Percentiles rank a stretch among this genome's conserved stretches.
These are phyloP conservation scores for Pseudanteris insignis DNA, from an alignment of 2,888 invertebrate species.

Conservation along the genomic window DNA sequence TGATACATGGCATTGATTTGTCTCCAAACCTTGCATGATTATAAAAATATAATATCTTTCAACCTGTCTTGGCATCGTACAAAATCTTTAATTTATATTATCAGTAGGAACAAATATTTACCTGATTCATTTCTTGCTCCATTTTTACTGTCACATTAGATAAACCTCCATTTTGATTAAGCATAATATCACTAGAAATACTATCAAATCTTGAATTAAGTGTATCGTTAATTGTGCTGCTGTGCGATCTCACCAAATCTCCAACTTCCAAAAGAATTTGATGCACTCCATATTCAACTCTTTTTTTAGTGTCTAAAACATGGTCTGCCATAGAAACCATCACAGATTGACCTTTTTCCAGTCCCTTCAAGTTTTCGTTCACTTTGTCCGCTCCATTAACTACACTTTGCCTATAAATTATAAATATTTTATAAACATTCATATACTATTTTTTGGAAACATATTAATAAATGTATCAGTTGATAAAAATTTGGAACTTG, in stretches of 20 bases:
- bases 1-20: conserved; percentile 90
- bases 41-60: no score
- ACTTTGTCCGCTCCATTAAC: conserved; percentile 54
- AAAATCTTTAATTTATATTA: conserved; percentile 3
- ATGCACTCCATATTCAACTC: conserved; percentile 85
- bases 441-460: no score
- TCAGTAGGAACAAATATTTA: no score
- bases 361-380: conserved; percentile 65
- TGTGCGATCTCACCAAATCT: conserved; percentile 74
- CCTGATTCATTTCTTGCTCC: conserved; percentile 81
- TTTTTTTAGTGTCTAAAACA: conserved; percentile 83
- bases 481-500: no score
- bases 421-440: no score
- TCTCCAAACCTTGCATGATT: conserved; percentile 82
- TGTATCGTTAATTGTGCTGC: conserved; percentile 74
- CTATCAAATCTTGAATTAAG: conserved; percentile 76
- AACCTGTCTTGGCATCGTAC: no score
- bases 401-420: conserved; percentile 55
- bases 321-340: conserved; percentile 85
- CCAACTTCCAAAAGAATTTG: conserved; percentile 81
- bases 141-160: conserved; percentile 80
- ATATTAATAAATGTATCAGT: no score
- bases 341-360: conserved; percentile 80
- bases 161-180: conserved; percentile 77
- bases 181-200: conserved; percentile 76